phyloP scores from a whole-genome alignment of 2,113 vertebrate species.

The Nycticebus coucang region DNA sequence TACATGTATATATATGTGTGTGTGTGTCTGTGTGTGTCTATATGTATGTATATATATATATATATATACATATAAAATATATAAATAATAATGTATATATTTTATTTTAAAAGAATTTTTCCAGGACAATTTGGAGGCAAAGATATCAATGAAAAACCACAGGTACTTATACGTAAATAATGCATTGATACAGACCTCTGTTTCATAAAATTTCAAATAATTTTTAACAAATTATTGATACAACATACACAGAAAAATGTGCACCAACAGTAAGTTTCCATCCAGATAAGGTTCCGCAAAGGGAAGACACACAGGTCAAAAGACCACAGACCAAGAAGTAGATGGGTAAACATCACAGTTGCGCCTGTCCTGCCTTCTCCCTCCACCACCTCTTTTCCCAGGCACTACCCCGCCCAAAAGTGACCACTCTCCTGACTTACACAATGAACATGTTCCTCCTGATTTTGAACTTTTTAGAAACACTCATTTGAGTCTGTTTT shows the following conservation, averaged over 20 bases:
- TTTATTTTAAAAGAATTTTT: neutral
- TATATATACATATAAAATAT: neutral
- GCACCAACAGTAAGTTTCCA: neutral
- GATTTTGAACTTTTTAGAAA: neutral
- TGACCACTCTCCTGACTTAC: neutral
- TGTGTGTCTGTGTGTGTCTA: no score
- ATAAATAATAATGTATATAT: neutral
- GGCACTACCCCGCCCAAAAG: neutral
- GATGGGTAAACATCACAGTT: neutral
- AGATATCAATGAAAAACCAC: neutral
- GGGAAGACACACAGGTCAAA: neutral
- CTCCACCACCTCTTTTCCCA: neutral
- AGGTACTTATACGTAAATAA: neutral
- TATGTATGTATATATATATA: no score
- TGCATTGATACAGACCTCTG: neutral
- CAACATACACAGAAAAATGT: neutral
- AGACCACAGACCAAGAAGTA: neutral
- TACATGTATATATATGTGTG: no score
- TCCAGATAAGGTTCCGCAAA: neutral
- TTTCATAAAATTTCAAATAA: neutral
- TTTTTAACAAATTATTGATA: neutral
- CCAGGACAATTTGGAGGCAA: neutral
- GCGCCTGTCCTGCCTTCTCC: accelerated
- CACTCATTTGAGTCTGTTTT: neutral
- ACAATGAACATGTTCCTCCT: neutral